These are phyloP conservation scores for Yponomeuta evonymella DNA, from an alignment of 2,888 invertebrate genomes.

Conservation along the genomic window DNA sequence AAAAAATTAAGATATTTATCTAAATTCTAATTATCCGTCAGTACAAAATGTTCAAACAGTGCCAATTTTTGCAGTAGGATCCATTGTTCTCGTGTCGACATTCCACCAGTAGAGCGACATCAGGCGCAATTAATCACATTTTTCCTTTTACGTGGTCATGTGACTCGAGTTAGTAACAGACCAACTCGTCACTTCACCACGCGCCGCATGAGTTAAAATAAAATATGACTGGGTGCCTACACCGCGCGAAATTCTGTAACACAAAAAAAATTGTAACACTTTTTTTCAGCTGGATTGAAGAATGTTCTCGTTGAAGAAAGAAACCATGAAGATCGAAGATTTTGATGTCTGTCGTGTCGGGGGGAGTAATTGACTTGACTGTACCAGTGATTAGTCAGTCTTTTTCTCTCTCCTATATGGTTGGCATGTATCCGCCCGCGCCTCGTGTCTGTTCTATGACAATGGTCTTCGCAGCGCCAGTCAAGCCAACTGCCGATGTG, in stretches of 20 bases:
- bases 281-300: conserved; percentile 39
- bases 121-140: conserved; percentile 33
- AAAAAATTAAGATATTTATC: conserved; percentile 22
- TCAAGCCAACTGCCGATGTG: conserved; percentile 34
- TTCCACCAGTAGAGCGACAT: conserved; percentile 27
- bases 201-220: conserved; percentile 21
- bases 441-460: conserved; percentile 18
- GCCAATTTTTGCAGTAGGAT: no score
- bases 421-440: conserved; percentile 61
- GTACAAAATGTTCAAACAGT: no score
- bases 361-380: conserved; percentile 82
- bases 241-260: conserved; percentile 19
- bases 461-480: conserved; percentile 17
- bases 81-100: conserved; percentile 23
- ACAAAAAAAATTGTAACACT: conserved; percentile 24
- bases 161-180: conserved; percentile 34
- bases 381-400: conserved; percentile 79
- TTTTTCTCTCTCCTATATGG: conserved; percentile 87
- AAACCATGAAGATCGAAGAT: conserved; percentile 34
- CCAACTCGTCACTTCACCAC: conserved; percentile 18
- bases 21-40: not conserved
- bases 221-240: not conserved
- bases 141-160: conserved; percentile 45
- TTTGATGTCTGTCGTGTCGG: conserved; percentile 71
- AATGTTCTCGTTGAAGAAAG: conserved; percentile 24